Conservation (phyloP, 2,113 vertebrate genomes). For the Willisornis vidua region DNA sequence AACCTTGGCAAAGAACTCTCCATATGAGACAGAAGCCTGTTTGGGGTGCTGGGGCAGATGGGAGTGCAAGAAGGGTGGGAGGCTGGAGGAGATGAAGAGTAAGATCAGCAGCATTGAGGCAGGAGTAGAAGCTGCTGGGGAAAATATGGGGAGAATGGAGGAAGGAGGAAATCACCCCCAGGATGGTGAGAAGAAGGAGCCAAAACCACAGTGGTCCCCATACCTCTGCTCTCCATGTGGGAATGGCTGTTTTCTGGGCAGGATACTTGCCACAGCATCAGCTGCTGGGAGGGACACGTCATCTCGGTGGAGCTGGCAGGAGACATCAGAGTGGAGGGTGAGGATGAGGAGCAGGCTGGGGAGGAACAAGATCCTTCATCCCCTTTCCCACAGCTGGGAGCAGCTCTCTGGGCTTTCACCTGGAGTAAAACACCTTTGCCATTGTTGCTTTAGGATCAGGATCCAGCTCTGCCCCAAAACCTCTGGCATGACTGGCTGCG, state of each 20-base stretch:
- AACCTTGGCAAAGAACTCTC: not conserved
- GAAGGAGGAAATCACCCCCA: not conserved
- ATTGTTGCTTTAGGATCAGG: not conserved
- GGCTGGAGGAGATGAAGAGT: not conserved
- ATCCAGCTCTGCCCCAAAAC: not conserved
- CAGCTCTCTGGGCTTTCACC: not conserved
- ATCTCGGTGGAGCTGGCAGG: not conserved
- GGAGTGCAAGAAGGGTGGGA: not conserved
- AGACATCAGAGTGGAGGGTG: not conserved
- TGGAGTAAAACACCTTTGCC: not conserved
- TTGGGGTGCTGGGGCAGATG: not conserved
- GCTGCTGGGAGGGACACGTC: not conserved
- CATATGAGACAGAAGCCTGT: not conserved
- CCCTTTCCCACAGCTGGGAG: not conserved
- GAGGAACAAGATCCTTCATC: not conserved
- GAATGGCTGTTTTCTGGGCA: not conserved
- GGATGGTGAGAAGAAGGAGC: not conserved
- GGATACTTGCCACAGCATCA: not conserved
- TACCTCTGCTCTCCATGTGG: rapidly evolving
- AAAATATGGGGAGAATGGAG: not conserved
- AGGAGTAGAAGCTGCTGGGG: not conserved
- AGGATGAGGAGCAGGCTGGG: not conserved
- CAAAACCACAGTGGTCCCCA: rapidly evolving
- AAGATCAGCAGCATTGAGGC: not conserved
- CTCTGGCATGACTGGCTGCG: rapidly evolving